Evolutionary conservation across 2,888 invertebrate genomes (phyloP).

Genomic region (Criorhina ranunculi): DNA sequence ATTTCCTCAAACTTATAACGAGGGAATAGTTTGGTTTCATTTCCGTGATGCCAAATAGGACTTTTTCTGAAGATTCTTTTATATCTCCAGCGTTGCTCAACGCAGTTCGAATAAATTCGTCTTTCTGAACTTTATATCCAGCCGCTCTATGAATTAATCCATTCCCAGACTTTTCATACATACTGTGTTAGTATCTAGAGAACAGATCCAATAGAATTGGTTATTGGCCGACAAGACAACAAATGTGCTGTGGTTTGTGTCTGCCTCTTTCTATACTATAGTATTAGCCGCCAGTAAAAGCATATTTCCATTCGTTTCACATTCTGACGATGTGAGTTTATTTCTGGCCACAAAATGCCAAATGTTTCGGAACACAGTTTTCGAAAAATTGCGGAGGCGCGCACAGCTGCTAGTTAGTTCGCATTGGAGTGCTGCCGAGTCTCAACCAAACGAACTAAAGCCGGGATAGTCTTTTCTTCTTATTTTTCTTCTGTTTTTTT

Average conservation of each 20-base stretch:
- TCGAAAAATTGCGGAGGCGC: constrained; percentile 74
- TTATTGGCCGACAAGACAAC: constrained; percentile 57
- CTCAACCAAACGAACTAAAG: constrained; percentile 46
- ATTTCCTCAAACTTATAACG: no score
- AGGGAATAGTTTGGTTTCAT: no score
- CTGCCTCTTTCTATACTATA: constrained; percentile 45
- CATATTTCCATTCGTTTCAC: constrained; percentile 75
- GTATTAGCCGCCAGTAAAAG: constrained; percentile 47
- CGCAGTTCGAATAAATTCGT: no score
- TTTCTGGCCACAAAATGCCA: constrained; percentile 72
- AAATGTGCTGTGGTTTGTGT: constrained; percentile 47
- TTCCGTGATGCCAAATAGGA: no score
- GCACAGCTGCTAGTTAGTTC: constrained; percentile 75
- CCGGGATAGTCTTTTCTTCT: constrained; percentile 37
- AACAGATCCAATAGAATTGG: constrained; percentile 26
- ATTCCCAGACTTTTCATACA: neutral
- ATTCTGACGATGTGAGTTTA: constrained; percentile 73
- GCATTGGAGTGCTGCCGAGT: constrained; percentile 72
- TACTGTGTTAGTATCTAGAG: constrained; percentile 16
- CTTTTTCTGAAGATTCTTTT: no score
- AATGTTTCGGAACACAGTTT: constrained; percentile 67
- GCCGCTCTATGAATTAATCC: neutral
- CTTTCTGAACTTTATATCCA: no score
- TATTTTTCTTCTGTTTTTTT: constrained; percentile 12
- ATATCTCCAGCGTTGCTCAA: no score